These are phyloP conservation scores for Tetramorium simillimum DNA, from an alignment of 1,140 invertebrate species.

Conservation along the genomic window DNA sequence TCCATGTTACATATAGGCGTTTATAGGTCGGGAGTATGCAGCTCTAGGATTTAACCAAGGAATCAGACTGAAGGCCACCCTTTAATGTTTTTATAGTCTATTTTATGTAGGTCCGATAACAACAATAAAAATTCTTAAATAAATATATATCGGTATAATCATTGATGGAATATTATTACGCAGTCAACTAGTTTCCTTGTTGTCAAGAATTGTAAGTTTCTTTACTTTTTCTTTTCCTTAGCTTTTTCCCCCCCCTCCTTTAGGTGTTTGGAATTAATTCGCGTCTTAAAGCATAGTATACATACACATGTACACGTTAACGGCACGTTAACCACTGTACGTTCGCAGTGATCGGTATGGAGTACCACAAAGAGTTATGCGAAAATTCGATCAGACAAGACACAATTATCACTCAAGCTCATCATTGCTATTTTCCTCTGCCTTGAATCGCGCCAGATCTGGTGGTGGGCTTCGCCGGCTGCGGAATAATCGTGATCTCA, in stretches of 20 bases:
- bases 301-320: constrained; percentile 81
- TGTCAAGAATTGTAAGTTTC: constrained; percentile 42
- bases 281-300: constrained; percentile 79
- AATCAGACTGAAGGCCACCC: constrained; percentile 84
- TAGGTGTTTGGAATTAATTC: constrained; percentile 69
- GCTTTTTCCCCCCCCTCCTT: constrained; percentile 60
- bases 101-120: constrained; percentile 83
- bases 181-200: constrained; percentile 79
- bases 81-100: constrained; percentile 83
- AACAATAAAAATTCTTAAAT: constrained; percentile 85
- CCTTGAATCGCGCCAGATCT: constrained; percentile 80
- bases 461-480: constrained; percentile 88
- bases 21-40: constrained; percentile 74
- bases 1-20: constrained; percentile 63
- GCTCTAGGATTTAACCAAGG: constrained; percentile 80
- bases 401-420: constrained; percentile 81
- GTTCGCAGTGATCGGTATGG: constrained; percentile 68
- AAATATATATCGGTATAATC: constrained; percentile 83
- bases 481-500: constrained; percentile 96
- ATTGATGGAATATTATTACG: constrained; percentile 83
- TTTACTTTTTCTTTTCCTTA: constrained; percentile 51
- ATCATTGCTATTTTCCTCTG: constrained; percentile 84
- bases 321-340: constrained; percentile 72
- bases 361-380: constrained; percentile 76
- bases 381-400: constrained; percentile 78